Conservation (phyloP, 2,797 vertebrate species). For the Melanotaenia maccullochi region DNA sequence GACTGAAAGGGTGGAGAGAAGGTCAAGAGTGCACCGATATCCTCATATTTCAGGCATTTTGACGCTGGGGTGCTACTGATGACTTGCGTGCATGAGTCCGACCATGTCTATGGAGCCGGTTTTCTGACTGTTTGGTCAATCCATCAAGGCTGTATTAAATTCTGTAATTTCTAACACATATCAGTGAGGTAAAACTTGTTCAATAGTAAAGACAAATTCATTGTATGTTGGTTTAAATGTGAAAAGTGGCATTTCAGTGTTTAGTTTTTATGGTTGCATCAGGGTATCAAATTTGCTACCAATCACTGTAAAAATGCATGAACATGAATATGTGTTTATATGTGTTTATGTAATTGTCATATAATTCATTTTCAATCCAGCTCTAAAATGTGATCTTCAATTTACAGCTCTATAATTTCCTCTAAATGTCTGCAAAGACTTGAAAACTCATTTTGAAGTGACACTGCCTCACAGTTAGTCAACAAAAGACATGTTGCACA, state of each 20-base stretch:
- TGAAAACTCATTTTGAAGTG: conserved; percentile 16
- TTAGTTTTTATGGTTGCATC: conserved; percentile 22
- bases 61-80: conserved; percentile 1
- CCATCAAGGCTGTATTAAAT: neutral
- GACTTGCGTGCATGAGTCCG: conserved; percentile 14
- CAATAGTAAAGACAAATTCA: too few species aligned
- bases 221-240: too few species aligned
- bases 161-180: neutral
- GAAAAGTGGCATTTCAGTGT: neutral
- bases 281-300: conserved; percentile 14
- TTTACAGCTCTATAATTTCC: conserved; percentile 56
- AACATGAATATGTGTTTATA: neutral
- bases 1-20: conserved; percentile 35
- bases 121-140: neutral
- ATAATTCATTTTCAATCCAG: conserved; percentile 44
- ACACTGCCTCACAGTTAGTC: neutral
- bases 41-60: conserved; percentile 65
- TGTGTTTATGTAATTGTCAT: conserved; percentile 8
- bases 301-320: conserved; percentile 21
- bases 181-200: neutral
- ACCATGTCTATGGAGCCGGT: conserved; percentile 29
- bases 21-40: conserved; percentile 65
- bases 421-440: conserved; percentile 40
- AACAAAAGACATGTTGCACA: conserved; percentile 2
- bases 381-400: conserved; percentile 41